Conservation (phyloP, 2,797 vertebrate genomes). For the Selene dorsalis region DNA sequence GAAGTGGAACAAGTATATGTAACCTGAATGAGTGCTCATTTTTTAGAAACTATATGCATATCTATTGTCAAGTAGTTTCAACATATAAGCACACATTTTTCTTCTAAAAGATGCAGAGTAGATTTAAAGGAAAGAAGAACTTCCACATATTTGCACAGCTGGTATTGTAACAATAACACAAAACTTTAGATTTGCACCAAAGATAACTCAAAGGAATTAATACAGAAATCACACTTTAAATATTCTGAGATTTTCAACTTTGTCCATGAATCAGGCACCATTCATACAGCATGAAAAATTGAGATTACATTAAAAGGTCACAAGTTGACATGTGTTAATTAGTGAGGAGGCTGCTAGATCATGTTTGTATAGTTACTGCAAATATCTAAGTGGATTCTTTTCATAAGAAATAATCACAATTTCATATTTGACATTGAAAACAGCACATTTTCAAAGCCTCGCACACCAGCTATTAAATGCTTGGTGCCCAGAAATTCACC, state of each 20-base stretch:
- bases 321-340: not conserved
- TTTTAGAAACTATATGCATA: slow-evolving; percentile 36
- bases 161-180: not conserved
- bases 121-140: no score
- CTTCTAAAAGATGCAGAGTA: not conserved
- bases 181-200: not conserved
- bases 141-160: not conserved
- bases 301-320: not conserved
- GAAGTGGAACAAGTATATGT: slow-evolving; percentile 58
- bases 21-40: slow-evolving; percentile 18
- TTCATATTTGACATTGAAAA: not conserved
- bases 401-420: not conserved
- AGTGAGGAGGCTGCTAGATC: not conserved
- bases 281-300: not conserved
- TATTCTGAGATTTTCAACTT: not conserved
- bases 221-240: not conserved
- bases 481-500: not conserved
- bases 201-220: not conserved
- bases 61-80: slow-evolving; percentile 24
- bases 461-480: not conserved
- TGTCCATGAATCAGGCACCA: no score
- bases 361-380: not conserved
- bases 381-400: not conserved
- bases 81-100: not conserved
- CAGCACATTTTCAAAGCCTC: not conserved